Evolutionary conservation across 2,888 invertebrate species (phyloP).

Genomic region (Auanema sp.): DNA sequence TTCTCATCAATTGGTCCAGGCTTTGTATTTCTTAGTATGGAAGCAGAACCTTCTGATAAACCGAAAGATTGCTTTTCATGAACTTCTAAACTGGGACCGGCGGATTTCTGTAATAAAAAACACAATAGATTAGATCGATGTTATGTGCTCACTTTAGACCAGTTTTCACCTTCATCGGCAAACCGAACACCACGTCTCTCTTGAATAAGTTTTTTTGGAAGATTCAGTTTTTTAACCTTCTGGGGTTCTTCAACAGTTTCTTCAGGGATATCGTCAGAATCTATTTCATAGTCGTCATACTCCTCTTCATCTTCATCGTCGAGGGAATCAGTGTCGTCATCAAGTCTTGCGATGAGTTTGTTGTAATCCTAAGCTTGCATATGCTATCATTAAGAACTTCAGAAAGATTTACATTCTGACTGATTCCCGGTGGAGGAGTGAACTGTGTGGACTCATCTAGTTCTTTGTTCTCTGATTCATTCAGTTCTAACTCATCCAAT

Average conservation of each 20-base stretch:
- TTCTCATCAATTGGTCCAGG: constrained; percentile 7
- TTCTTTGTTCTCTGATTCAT: constrained; percentile 14
- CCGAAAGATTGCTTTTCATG: neutral
- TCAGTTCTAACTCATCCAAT: constrained; percentile 10
- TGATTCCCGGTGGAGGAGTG: constrained; percentile 16
- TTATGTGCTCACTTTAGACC: constrained; percentile 1
- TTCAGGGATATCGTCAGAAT: constrained; percentile 19
- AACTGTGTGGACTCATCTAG: constrained; percentile 9
- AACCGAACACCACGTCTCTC: constrained; percentile 12
- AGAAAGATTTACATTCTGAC: constrained; percentile 4
- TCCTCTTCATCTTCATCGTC: constrained; percentile 8
- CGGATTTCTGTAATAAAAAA: too few relatives aligned
- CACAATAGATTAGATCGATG: neutral
- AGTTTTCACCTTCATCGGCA: constrained; percentile 4
- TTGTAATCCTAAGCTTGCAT: constrained; percentile 13
- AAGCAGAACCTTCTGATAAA: neutral
- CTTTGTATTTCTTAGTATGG: constrained; percentile 18
- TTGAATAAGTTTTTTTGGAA: too few relatives aligned
- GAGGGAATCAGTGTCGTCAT: constrained; percentile 11
- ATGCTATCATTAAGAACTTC: neutral
- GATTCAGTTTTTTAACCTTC: neutral
- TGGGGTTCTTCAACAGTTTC: constrained; percentile 6
- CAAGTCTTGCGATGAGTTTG: constrained; percentile 9
- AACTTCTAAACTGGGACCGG: too few relatives aligned
- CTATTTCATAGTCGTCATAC: constrained; percentile 11